Percentiles rank a stretch among this genome's conserved stretches.
Evolutionary conservation across 1,140 invertebrate genomes (phyloP).

Genomic region (Hestina assimilis): DNA sequence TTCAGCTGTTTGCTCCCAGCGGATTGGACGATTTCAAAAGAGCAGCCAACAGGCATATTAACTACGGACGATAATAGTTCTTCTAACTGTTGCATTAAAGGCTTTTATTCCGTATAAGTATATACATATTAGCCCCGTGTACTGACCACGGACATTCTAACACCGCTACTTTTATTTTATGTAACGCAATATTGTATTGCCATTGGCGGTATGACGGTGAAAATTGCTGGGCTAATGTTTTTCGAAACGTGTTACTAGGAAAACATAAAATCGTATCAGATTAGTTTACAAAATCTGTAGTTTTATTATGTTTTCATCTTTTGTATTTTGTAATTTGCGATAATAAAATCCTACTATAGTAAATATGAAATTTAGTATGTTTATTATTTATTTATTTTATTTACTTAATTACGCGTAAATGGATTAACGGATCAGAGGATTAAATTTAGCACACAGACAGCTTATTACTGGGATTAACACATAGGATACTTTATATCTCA

Average conservation of each 20-base stretch:
- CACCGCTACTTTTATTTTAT: slow-evolving; percentile 28
- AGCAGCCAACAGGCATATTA: neutral
- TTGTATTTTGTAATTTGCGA: too few relatives aligned
- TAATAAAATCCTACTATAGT: too few relatives aligned
- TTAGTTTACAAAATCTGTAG: too few relatives aligned
- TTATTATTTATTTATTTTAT: too few relatives aligned
- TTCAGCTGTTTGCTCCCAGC: slow-evolving; percentile 18
- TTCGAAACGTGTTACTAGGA: neutral
- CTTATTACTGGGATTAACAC: too few relatives aligned
- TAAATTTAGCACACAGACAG: too few relatives aligned
- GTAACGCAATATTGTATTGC: slow-evolving; percentile 24
- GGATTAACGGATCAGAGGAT: too few relatives aligned
- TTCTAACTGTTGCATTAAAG: neutral
- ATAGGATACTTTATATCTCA: too few relatives aligned
- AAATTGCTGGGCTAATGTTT: slow-evolving; percentile 21
- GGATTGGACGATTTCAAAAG: slow-evolving; percentile 22
- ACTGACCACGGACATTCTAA: slow-evolving; percentile 20
- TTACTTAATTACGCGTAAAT: too few relatives aligned
- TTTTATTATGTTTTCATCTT: too few relatives aligned
- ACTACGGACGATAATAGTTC: neutral
- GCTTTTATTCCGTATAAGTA: slow-evolving; percentile 5
- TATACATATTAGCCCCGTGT: neutral
- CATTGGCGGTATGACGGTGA: slow-evolving; percentile 8
- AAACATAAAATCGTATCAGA: slow-evolving; percentile 1
- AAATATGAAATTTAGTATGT: too few relatives aligned